Conservation (phyloP, 2,888 invertebrate species). For the Abscondita cerata region DNA sequence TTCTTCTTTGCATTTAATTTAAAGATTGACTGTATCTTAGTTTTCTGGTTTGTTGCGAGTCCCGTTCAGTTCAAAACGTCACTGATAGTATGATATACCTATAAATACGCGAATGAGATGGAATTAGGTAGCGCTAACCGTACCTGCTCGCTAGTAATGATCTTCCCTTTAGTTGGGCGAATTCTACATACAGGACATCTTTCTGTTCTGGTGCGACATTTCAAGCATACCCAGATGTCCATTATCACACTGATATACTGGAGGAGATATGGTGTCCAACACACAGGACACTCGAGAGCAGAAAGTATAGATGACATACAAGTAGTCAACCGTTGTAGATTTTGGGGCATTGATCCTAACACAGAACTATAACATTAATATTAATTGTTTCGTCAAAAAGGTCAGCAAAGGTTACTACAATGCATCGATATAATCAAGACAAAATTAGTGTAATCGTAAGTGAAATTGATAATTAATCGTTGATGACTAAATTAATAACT, state of each 20-base stretch:
- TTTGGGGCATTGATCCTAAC: constrained; percentile 65
- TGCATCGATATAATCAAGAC: no score
- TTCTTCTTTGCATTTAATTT: constrained; percentile 54
- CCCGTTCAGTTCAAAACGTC: constrained; percentile 61
- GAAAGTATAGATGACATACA: constrained; percentile 62
- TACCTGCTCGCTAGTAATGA: constrained; percentile 63
- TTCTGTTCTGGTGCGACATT: constrained; percentile 66
- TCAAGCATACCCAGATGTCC: constrained; percentile 69
- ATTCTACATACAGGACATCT: constrained; percentile 69
- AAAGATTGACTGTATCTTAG: constrained; percentile 60
- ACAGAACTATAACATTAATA: constrained; percentile 53
- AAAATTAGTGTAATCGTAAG: no score
- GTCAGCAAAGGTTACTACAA: not conserved
- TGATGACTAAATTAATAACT: no score
- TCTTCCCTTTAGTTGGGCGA: constrained; percentile 60
- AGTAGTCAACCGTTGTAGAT: constrained; percentile 61
- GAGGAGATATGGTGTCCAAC: constrained; percentile 67
- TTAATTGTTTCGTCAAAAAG: no score
- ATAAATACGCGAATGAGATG: constrained; percentile 21
- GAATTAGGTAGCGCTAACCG: no score
- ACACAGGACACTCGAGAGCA: constrained; percentile 70
- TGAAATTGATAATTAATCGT: no score
- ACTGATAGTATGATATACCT: constrained; percentile 61
- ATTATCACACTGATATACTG: constrained; percentile 64
- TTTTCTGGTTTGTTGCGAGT: constrained; percentile 49